phyloP scores from a whole-genome alignment of 37 sponge, comb jelly and placozoan species.

The Ianthella basta region DNA sequence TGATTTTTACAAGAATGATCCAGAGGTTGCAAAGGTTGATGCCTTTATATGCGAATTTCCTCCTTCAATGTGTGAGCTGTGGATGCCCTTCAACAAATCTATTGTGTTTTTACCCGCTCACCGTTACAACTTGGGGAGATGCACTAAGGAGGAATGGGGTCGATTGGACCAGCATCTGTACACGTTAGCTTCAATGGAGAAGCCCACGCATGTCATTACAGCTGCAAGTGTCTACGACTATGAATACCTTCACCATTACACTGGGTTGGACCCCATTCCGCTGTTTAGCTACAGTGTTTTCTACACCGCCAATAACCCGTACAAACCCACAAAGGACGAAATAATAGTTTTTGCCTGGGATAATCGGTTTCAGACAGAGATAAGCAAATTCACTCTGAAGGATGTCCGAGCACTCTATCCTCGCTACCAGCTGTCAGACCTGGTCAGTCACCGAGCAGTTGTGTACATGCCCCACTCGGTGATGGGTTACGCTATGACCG shows the following conservation, averaged over 20 bases:
- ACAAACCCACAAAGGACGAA: conserved; percentile 28
- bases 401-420: not conserved
- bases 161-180: conserved; percentile 47
- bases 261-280: conserved; percentile 40
- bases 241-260: conserved; percentile 58
- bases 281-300: conserved; percentile 29
- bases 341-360: conserved; percentile 3
- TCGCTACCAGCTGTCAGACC: conserved; percentile 26
- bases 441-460: conserved; percentile 42
- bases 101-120: conserved; percentile 40
- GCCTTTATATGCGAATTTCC: conserved; percentile 55
- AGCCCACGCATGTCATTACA: conserved; percentile 38
- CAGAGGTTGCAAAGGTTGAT: conserved; percentile 18
- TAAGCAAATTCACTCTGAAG: conserved; percentile 1
- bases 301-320: conserved; percentile 24
- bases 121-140: conserved; percentile 52
- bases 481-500: conserved; percentile 33
- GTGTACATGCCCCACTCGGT: conserved; percentile 51
- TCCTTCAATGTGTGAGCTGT: conserved; percentile 45
- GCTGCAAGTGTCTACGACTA: conserved; percentile 42
- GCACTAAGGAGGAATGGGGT: conserved; percentile 31
- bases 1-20: conserved; percentile 43
- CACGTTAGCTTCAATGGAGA: conserved; percentile 31
- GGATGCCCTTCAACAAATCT: conserved; percentile 67
- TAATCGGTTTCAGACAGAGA: not conserved